phyloP scores from a whole-genome alignment of 2,797 vertebrate genomes.

The Scarus forsteni region DNA sequence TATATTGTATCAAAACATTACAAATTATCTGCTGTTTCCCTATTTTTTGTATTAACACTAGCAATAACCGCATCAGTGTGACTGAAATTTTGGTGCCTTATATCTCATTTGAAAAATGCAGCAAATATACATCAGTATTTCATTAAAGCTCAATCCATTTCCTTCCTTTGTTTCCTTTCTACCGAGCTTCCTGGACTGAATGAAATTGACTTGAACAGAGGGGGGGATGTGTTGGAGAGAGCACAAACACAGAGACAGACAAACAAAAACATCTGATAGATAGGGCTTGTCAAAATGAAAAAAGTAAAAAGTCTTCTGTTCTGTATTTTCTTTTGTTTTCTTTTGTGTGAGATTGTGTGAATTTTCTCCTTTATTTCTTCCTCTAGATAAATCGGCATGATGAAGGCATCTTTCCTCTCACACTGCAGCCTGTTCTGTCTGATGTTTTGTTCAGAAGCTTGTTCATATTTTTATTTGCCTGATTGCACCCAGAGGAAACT shows the following conservation, averaged over 20 bases:
- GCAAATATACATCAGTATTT: no score
- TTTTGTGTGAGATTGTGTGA: slow-evolving; percentile 26
- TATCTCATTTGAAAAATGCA: no score
- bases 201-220: slow-evolving; percentile 37
- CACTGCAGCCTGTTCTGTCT: slow-evolving; percentile 33
- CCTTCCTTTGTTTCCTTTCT: neutral
- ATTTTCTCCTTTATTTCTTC: slow-evolving; percentile 20
- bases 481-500: slow-evolving; percentile 47
- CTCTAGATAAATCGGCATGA: slow-evolving; percentile 43
- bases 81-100: no score
- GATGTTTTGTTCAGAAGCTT: slow-evolving; percentile 52
- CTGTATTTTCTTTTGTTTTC: slow-evolving; percentile 24
- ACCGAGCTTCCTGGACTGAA: slow-evolving; percentile 40
- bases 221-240: slow-evolving; percentile 15
- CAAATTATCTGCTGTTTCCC: no score
- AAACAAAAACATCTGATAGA: slow-evolving; percentile 32
- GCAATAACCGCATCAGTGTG: no score
- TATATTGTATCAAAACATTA: no score
- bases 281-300: slow-evolving; percentile 64
- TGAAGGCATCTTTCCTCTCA: slow-evolving; percentile 53
- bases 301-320: slow-evolving; percentile 55
- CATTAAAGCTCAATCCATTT: no score
- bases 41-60: no score
- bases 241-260: slow-evolving; percentile 3
- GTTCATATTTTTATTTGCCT: slow-evolving; percentile 66